Conservation (phyloP, 2,888 invertebrate genomes). For the Embidobia sp. region DNA sequence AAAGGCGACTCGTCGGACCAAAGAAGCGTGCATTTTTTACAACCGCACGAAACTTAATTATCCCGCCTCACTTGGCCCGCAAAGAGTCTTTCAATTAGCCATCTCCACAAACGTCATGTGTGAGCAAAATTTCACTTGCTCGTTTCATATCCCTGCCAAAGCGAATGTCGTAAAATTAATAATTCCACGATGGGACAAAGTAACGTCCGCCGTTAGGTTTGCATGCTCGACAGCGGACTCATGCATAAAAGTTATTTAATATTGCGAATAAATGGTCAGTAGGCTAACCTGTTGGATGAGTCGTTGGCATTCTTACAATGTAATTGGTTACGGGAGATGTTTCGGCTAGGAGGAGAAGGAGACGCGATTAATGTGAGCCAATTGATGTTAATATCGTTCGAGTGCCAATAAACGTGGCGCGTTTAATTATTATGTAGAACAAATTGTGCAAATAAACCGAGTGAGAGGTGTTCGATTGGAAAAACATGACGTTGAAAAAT, state of each 20-base stretch:
- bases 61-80: slow-evolving; percentile 7
- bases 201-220: slow-evolving; percentile 35
- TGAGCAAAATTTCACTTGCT: slow-evolving; percentile 41
- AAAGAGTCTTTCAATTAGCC: slow-evolving; percentile 48
- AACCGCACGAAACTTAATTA: slow-evolving; percentile 25
- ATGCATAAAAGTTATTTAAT: slow-evolving; percentile 22
- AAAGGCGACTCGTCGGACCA: too few species aligned
- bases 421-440: slow-evolving; percentile 57
- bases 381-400: slow-evolving; percentile 42
- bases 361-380: slow-evolving; percentile 20
- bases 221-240: slow-evolving; percentile 25
- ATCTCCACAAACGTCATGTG: slow-evolving; percentile 26
- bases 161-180: too few species aligned
- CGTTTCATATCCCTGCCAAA: slow-evolving; percentile 44
- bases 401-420: slow-evolving; percentile 24
- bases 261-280: slow-evolving; percentile 33
- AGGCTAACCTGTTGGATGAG: slow-evolving; percentile 49
- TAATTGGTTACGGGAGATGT: slow-evolving; percentile 25
- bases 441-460: slow-evolving; percentile 50
- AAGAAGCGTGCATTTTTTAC: too few species aligned
- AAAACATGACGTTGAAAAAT: slow-evolving; percentile 25
- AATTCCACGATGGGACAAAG: slow-evolving; percentile 33
- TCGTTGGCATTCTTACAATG: slow-evolving; percentile 42
- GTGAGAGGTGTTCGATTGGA: slow-evolving; percentile 28
- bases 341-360: slow-evolving; percentile 25